Base-by-base conservation (phyloP, 2,888 invertebrate species). In the Magallana nippona region DNA sequence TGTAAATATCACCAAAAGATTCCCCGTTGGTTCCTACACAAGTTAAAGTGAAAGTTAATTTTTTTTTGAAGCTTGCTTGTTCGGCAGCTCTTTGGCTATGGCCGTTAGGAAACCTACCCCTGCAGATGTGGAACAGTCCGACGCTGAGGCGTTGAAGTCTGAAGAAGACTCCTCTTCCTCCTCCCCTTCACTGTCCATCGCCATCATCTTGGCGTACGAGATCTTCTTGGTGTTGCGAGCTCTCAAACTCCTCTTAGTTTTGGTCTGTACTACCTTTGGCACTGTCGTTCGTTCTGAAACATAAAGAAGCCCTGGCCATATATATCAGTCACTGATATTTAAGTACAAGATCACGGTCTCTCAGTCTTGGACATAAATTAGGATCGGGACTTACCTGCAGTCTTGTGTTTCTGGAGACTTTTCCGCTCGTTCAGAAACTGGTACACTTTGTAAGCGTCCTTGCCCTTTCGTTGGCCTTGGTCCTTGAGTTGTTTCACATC, bases 401-500 rank as follows among this genome's bases (percentile, higher is more conserved):
- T 3, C 32, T 71, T 71, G 71, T 71, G 71, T 15, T 71, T 71
- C 2, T 71, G 71, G 15, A 27, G 11, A 22, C 57, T n/a, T 71
- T 85, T 84, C 55, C 86, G 88, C 63, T 89, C 88, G 8, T 89
- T 87, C 44, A 91, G 81, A 77, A 93, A 91, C 60, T 86, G 87
- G 84, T 93, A 93, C 2, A 92, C 91, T 81, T 91, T 90, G 87
- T 85, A 92, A 1, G 93, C 93, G 81, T 93, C 90, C n/a, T 89
- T 89, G 10, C 93, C 93, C 55, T 89, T 90, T 32, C 87, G 83
- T 3, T 91, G 88, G 1, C 89, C 86, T 1, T 86, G 86, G 1
- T 84, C 63, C 11, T 88, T 90, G 55, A 89, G 82, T 81, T 93
- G 92, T 10, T 88, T 87, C 0, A 93, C 92, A 86, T 93, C 93